Base-by-base conservation (phyloP, 2,888 invertebrate species). In the Anoplius nigerrimus region DNA sequence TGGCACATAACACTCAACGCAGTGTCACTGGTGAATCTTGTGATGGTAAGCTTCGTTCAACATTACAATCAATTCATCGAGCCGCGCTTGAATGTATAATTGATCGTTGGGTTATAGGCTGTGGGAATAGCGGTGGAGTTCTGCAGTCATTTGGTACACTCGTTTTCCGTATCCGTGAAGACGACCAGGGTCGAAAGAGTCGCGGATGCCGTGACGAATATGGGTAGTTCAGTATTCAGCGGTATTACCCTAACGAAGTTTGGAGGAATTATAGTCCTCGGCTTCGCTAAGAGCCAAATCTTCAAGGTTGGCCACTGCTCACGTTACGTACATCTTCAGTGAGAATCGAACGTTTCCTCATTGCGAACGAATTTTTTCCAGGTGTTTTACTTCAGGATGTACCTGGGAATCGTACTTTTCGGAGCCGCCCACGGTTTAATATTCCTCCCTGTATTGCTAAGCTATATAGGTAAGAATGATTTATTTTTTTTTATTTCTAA, bases 81-180 rank as follows among this genome's bases (percentile, higher is more conserved):
- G 24, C 42, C 20, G 20, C 42, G 24, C 22, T 51, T 15, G 13
- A 0, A 20, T 42, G 13, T 21, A 21, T 55, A 55, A 18, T 27
- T n/a, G n/a, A 20, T 16, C 4, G 6, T 21, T 42, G 15, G n/a
- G 8, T 57, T 20, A 6, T 84, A 94, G 98, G 97, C 98, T 42
- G 95, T 99, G 78, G 99, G 99, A 55, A 99, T 99, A 75, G 95
- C 98, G 16, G 99, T 99, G 48, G 99, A 99, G 90, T 99, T 99
- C 90, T 98, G 98, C 89, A 98, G 98, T 73, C 99, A 99, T 90
- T 91, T 99, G 80, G 97, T 97, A 71, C 96, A 98, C 89, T 95
- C 96, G 69, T 99, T 98, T 91, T 93, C 95, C 0, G 91, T 94
- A 62, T 96, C 96, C 59, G 92, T 94, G 62, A 92, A 94, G 81